Base-by-base conservation (phyloP, 2,113 vertebrate genomes). In the Hypomesus transpacificus region DNA sequence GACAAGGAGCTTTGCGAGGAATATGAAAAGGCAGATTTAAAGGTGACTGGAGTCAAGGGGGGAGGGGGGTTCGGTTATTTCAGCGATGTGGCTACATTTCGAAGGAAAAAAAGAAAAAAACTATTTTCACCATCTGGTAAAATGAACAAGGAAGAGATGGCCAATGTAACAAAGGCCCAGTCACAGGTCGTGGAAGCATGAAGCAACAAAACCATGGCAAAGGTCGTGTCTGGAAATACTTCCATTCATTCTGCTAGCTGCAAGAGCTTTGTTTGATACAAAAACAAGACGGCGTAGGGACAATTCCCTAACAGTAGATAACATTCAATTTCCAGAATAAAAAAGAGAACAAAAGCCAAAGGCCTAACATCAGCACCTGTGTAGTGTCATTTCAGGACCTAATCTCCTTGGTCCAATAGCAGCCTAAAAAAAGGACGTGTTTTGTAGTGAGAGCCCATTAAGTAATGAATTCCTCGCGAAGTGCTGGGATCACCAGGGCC, bases 11-110 rank as follows among this genome's bases (percentile, higher is more conserved):
- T 98, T 98, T 98, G 95, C 97, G 95, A 94, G 94, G 96, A 97
- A 98, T 98, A 98, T 98, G 95, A 99, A 98, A 98, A 99, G 97
- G 94, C 96, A 98, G 97, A 96, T 99, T 99, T 98, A 98, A 98
- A 98, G 96, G 96, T 98, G 96, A 98, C 72, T 77, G 81, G 88
- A 88, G 90, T 87, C 89, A 85, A 91, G 91, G 89, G 94, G 91
- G 92, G 93, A 76, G 73, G 85, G 75, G 80, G 69, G 73, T 2
- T 26, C 80, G 83, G 86, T 89, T 88, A 91, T 89, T 87, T 79
- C 83, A 80, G 84, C 85, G 74, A 78, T 82, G 77, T 68, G 57
- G 73, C 74, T 83, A 83, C 85, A 84, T 88, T 86, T 86, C 39
- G 39, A 46, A 46, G 24, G 24, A 26, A 26, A 26, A 26, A 26